Conservation (phyloP, 2,888 invertebrate species). For the Zygothrica quintamaculata region DNA sequence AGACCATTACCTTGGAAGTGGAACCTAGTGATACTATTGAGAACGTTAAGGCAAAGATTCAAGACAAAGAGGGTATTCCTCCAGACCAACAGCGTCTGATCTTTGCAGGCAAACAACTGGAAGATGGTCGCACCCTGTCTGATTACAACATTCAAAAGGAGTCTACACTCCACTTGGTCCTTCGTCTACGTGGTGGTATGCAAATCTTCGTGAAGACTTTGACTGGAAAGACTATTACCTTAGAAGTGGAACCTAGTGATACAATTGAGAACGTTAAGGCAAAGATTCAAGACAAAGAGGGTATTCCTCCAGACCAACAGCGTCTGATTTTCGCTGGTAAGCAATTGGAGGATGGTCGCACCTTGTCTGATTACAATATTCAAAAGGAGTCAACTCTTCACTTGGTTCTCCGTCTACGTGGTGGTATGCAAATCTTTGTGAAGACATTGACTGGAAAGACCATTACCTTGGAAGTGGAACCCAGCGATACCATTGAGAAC, state of each 20-base stretch:
- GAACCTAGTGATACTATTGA: conserved; percentile 52
- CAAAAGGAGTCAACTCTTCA: conserved; percentile 58
- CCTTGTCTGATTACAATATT: conserved; percentile 52
- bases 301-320: conserved; percentile 58
- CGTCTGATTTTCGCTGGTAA: conserved; percentile 60
- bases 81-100: conserved; percentile 78
- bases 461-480: conserved; percentile 54
- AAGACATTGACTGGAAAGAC: conserved; percentile 59
- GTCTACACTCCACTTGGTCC: conserved; percentile 93
- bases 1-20: conserved; percentile 47
- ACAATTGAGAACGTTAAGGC: conserved; percentile 52
- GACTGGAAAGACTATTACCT: conserved; percentile 46
- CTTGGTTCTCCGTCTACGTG: conserved; percentile 56
- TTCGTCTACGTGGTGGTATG: conserved; percentile 93
- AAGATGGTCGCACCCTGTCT: conserved; percentile 95
- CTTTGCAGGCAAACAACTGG: conserved; percentile 88
- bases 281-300: conserved; percentile 52
- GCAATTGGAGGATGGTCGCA: conserved; percentile 59
- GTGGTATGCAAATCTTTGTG: conserved; percentile 65
- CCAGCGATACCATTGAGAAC: conserved; percentile 55
- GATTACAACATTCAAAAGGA: conserved; percentile 98
- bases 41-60: conserved; percentile 74
- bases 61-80: conserved; percentile 74
- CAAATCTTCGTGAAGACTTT: conserved; percentile 59
- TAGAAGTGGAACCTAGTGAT: conserved; percentile 40